Percentiles rank a stretch among this genome's conserved stretches.
Conservation (phyloP, 2,113 vertebrate species). For the Empidonax traillii region DNA sequence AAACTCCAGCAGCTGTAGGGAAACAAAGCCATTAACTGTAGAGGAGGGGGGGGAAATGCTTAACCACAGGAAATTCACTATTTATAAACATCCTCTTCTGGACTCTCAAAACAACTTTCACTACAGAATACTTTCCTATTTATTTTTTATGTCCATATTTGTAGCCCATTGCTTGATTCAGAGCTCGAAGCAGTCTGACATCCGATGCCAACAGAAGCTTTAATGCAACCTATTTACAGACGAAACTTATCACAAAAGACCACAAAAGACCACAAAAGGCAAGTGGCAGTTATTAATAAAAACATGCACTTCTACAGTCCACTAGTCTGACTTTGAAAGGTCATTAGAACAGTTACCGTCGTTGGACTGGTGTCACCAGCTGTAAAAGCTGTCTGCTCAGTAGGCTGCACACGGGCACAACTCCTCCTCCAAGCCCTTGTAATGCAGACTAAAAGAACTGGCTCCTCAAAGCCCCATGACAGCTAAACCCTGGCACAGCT, state of each 20-base stretch:
- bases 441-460: neutral
- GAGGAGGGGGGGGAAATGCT: neutral
- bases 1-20: neutral
- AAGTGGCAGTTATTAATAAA: neutral
- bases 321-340: neutral
- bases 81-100: constrained; percentile 16
- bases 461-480: neutral
- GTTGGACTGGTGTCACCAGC: neutral
- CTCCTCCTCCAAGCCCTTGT: neutral
- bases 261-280: neutral
- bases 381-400: neutral
- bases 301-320: neutral
- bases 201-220: neutral
- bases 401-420: neutral
- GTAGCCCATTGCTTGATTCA: neutral
- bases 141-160: neutral
- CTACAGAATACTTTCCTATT: neutral
- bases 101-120: neutral
- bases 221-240: neutral
- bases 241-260: neutral
- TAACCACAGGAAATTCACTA: constrained; percentile 2
- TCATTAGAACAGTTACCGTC: neutral
- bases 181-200: neutral
- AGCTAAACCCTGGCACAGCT: neutral
- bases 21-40: neutral